phyloP scores from a whole-genome alignment of 30 jellyfish, hydroid and myxozoan species.

The Aurelia sp. region DNA sequence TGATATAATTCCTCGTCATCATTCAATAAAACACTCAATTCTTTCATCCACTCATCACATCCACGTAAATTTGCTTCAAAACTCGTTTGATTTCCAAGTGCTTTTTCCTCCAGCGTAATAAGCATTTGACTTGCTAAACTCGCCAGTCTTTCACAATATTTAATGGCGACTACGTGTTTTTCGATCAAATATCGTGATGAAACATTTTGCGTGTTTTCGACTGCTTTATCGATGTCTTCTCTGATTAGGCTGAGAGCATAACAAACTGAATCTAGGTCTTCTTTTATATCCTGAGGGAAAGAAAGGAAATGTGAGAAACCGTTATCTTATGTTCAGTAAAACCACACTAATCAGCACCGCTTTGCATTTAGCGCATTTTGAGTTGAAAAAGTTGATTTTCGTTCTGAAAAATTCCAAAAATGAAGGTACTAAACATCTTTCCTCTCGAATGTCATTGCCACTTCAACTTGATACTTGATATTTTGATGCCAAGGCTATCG shows the following conservation, averaged over 20 bases:
- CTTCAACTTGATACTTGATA: no score
- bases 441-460: no score
- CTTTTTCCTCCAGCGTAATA: slow-evolving; percentile 9
- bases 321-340: no score
- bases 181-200: slow-evolving; percentile 14
- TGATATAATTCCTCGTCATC: slow-evolving; percentile 14
- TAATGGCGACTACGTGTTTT: slow-evolving; percentile 5
- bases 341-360: no score
- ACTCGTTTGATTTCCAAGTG: slow-evolving; percentile 27
- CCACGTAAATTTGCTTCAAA: slow-evolving; percentile 58
- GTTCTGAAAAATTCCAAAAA: no score
- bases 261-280: slow-evolving; percentile 47
- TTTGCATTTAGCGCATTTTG: no score
- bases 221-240: slow-evolving; percentile 54
- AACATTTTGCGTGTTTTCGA: slow-evolving; percentile 9
- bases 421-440: no score
- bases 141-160: slow-evolving; percentile 16
- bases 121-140: background rate
- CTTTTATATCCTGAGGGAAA: slow-evolving; percentile 38
- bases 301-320: background rate
- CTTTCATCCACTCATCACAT: slow-evolving; percentile 64
- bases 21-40: slow-evolving; percentile 16
- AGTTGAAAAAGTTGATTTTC: no score
- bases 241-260: slow-evolving; percentile 30
- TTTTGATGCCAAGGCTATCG: no score